phyloP scores from a whole-genome alignment of 2,888 invertebrate genomes.

The Conchocele bisecta region DNA sequence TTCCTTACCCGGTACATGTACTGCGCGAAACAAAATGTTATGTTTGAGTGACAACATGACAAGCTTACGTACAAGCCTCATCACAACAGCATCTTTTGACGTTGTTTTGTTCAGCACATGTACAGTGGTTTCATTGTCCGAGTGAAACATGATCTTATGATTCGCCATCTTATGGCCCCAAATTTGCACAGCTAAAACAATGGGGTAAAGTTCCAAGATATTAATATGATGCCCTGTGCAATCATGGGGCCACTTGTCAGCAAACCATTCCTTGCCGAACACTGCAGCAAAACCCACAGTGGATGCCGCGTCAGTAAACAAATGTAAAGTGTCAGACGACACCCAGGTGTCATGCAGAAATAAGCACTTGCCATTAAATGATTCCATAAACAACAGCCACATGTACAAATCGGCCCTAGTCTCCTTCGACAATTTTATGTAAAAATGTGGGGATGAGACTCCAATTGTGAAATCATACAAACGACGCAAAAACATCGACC shows the following conservation, averaged over 20 bases:
- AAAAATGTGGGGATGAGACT: not conserved
- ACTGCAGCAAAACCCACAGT: constrained; percentile 27
- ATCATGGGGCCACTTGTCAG: not conserved
- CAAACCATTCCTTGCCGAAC: constrained; percentile 31
- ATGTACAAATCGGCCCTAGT: not conserved
- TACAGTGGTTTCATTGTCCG: constrained; percentile 31
- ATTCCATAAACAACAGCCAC: not conserved
- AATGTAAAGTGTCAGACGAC: constrained; percentile 8
- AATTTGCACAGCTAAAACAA: constrained; percentile 26
- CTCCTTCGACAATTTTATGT: not conserved
- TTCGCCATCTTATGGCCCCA: constrained; percentile 23
- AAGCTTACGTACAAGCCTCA: constrained; percentile 24
- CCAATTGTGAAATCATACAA: constrained; percentile 11
- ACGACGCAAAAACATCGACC: constrained; percentile 10
- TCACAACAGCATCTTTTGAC: constrained; percentile 10
- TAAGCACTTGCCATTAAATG: not conserved
- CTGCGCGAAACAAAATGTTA: constrained; percentile 19
- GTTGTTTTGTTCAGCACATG: constrained; percentile 35
- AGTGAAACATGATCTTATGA: constrained; percentile 30
- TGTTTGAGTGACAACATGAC: constrained; percentile 12
- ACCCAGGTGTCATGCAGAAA: constrained; percentile 1
- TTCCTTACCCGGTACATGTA: constrained; percentile 30
- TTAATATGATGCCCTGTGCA: constrained; percentile 8
- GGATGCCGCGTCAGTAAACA: constrained; percentile 23
- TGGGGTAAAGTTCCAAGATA: constrained; percentile 34